Evolutionary conservation across 1,140 invertebrate genomes (phyloP), one percentile per base, ranked within the genome.

Genomic region (Pachyrhynchus sulphureomaculatus): DNA sequence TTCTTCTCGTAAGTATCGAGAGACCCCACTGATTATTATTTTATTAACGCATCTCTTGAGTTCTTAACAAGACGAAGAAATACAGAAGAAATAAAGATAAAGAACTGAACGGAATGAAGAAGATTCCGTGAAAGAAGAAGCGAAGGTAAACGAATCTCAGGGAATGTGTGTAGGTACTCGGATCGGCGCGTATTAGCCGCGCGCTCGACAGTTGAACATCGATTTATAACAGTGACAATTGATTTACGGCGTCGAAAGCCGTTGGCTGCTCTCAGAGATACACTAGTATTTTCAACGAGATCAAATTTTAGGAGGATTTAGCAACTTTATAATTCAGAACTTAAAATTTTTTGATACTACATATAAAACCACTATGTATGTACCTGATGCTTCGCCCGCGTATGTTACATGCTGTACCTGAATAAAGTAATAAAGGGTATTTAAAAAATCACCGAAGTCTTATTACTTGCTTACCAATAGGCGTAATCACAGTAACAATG

Each of bases 141-240:
- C 60, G 65, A 67, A 72, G 72, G 72, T 73, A 74, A 74, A 74
- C 65, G 72, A 72, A 70, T 74, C 65, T 65, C 64, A 49, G 68
- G 64, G 72, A 74, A 74, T 74, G 72, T 69, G 72, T 71, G 72
- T 72, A 71, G 69, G 72, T 73, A 71, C 71, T 71, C 68, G 67
- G 68, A 68, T 69, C 69, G 51, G 37, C 56, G 41, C 58, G 71
- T 68, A 74, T 74, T 73, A 72, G 68, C 67, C 64, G 65, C 71
- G 68, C 67, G 66, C 52, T 69, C 68, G 68, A 70, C 72, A 72
- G 71, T 74, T 74, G 68, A 74, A 68, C 72, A 73, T 75, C 73
- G 73, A 75, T 75, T 75, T 75, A 75, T 75, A 75, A 75, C 73
- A 72, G 73, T 75, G 73, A 75, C 73, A 75, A 75, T 73, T 75